Evolutionary conservation across 2,888 invertebrate genomes (phyloP), one percentile per base, ranked within the genome.

Genomic region (Chloroclysta siterata): DNA sequence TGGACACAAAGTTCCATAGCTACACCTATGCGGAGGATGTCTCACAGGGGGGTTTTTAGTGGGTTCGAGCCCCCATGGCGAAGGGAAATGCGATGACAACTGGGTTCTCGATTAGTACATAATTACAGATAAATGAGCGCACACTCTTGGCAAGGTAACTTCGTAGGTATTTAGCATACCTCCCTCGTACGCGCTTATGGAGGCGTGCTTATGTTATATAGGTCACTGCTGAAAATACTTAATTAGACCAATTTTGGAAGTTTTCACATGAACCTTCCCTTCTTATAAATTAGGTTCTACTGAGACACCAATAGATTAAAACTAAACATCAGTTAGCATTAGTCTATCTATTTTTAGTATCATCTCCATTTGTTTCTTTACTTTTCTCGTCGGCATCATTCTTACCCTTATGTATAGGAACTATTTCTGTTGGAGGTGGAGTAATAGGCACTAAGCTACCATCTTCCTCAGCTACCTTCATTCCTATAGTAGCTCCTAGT

Each of bases 401-500:
- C 67, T 75, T 88, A 10, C 86, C 75, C 70, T 87, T 90, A 68
- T 93, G 93, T 15, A 93, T 80, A 0, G 89, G 89, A 0, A 82
- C 90, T 51, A 89, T 82, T 79, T 93, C 93, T 48, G 80, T 81
- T 2, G 90, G 83, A 0, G 87, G 86, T 36, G 93, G 92, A 2
- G 92, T 90, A 10, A 88, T 87, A 1, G 92, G 88, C 7, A 92
- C 88, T 66, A 93, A 70, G 53, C 92, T 93, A 39, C 93, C 95
- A 73, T 96, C 96, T 72, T 96, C 96, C 64, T 95, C 95, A 5
- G 95, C 94, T 52, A 97, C 94, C 64, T 95, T 94, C 51, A 97
- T 88, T 4, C 97, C 97, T 69, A 98, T 97, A 2, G 97, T 97
- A 28, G 97, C 96, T 2, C 97, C 96, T 52, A 98, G 94, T 82